Evolutionary conservation across 1,140 invertebrate genomes (phyloP), one percentile per base, ranked within the genome.

Genomic region (Nasonia giraulti): DNA sequence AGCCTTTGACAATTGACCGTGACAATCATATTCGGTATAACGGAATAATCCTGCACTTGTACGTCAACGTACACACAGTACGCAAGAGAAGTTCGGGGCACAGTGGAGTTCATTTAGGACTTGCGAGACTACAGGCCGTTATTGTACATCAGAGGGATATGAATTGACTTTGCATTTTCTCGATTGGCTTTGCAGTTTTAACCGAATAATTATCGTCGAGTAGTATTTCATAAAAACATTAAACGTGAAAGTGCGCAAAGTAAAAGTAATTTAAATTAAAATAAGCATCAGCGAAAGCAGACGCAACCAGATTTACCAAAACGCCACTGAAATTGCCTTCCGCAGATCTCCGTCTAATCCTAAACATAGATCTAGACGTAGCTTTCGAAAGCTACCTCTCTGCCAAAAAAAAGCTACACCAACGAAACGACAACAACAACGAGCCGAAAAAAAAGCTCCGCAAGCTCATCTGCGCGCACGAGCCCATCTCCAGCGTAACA

Each of bases 21-120:
- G 17, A 55, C 44, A 77, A 77, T 77, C 31, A n/a, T 62, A 62
- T 62, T 62, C 55, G 50, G 12, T 23, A 33, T 75, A 75, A 20
- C 33, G 8, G 73, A 44, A 75, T 44, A 75, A 75, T 33, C 31
- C 73, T 75, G 73, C 27, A 37, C 31, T 37, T 33, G 71, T 74
- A 6, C 33, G 55, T 62, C 20, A n/a, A 4, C n/a, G 17, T n/a
- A n/a, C 5, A n/a, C n/a, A 62, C 71, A 40, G 12, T 10, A 7
- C 2, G 33, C 5, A 37, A n/a, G 17, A 62, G 55, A n/a, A 62
- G 55, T 20, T 55, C 50, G 55, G 17, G 3, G 6, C 55, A 62
- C 55, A 62, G 55, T 62, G 4, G 55, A 62, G 55, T n/a, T 62
- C 20, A 62, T 62, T 62, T 62, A 62, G 20, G 17, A n/a, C 55